Evolutionary conservation across 2,888 invertebrate species (phyloP), one percentile per base, ranked within the genome.

Genomic region (Keiferia lycopersicella): DNA sequence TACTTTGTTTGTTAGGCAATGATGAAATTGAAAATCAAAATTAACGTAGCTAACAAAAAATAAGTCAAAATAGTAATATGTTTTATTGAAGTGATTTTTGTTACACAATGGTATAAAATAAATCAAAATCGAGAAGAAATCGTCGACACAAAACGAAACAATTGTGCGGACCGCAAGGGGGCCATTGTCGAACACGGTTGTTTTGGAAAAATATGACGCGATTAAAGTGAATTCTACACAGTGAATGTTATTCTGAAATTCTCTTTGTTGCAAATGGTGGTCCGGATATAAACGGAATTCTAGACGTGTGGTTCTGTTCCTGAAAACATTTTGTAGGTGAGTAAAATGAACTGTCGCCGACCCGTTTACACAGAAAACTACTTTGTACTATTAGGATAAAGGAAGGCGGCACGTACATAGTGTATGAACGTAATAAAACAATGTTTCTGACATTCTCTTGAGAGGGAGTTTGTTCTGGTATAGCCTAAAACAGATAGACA

Each of bases 181-280:
- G 69, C 71, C 73, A 72, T 77, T 74, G 66, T 6, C 64, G 61
- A 66, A 68, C 69, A 72, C 65, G 71, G 76, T 74, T 77, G 73
- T 80, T 80, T 77, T 77, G 74, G 69, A 78, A 72, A 83, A 82
- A 82, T 81, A 81, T 80, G 77, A 80, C 68, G 68, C 78, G 77
- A 81, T 83, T 82, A 82, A 78, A 78, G 67, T 73, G 71, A 74
- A 73, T 69, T 73, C 67, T 59, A 48, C 53, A 56, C 59, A 53
- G 57, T 50, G 64, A 61, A 61, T 60, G 61, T 41, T 64, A 62
- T 62, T 62, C 60, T 58, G 34, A 50, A 56, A 61, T 60, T 48
- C 53, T 64, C 38, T 45, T 61, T 53, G 51, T 53, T 53, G 51
- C 51, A 22, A 53, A 53, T 53, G 22, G 51, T 26, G 20, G 20